Percentiles rank a stretch among this genome's conserved stretches.
Conservation (phyloP, 2,888 invertebrate genomes). For the Drosophila maculinotata region DNA sequence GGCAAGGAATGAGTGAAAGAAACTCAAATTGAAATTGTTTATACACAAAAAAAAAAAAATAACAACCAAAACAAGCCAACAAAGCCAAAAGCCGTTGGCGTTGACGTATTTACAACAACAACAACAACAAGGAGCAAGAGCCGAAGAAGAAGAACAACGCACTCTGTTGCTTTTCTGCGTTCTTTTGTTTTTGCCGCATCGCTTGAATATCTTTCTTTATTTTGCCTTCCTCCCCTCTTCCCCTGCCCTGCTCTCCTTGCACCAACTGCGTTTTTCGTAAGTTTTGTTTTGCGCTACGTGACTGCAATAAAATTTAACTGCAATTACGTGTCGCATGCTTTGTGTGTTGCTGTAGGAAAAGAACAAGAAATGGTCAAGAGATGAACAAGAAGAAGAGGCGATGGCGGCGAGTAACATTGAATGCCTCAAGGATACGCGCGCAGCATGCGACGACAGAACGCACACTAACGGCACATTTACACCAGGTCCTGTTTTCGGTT, state of each 20-base stretch:
- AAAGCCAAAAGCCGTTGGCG: constrained; percentile 41
- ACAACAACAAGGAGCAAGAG: constrained; percentile 19
- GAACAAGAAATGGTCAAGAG: constrained; percentile 38
- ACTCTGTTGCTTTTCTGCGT: constrained; percentile 50
- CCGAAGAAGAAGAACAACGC: constrained; percentile 23
- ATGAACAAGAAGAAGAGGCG: no score
- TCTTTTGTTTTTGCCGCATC: constrained; percentile 64
- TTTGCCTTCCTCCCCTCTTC: constrained; percentile 1
- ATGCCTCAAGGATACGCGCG: constrained; percentile 52
- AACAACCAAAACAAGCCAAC: constrained; percentile 5
- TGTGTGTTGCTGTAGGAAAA: constrained; percentile 22
- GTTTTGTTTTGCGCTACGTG: constrained; percentile 59
- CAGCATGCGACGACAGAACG: constrained; percentile 35
- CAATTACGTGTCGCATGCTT: constrained; percentile 68
- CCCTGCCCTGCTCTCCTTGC: neutral
- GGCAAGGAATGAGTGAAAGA: constrained; percentile 35
- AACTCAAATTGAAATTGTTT: constrained; percentile 67
- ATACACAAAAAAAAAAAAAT: constrained; percentile 34
- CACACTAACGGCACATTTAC: constrained; percentile 39
- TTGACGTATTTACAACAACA: constrained; percentile 38
- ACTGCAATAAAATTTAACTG: constrained; percentile 77
- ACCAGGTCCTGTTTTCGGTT: constrained; percentile 25
- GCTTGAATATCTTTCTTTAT: constrained; percentile 32
- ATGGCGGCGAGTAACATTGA: constrained; percentile 21
- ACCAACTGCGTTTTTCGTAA: constrained; percentile 30